These are phyloP conservation scores for Bombus balteatus DNA, from an alignment of 1,140 invertebrate genomes.

Conservation along the genomic window DNA sequence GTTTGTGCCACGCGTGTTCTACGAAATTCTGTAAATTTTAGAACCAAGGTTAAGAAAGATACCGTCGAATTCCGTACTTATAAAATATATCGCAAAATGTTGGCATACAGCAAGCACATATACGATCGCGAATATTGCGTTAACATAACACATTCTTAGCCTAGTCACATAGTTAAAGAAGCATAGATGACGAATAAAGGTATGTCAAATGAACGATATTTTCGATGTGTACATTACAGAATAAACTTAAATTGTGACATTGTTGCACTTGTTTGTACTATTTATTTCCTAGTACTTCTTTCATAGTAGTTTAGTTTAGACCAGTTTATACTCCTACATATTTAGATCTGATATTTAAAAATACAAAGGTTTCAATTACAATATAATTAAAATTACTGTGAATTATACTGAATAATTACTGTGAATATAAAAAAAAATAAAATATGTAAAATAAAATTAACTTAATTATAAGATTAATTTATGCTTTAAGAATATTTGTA, in stretches of 20 bases:
- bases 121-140: fast-evolving
- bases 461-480: too few species aligned
- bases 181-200: background rate
- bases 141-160: background rate
- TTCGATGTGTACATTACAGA: background rate
- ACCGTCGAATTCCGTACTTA: background rate
- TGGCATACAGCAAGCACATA: slow-evolving; percentile 22
- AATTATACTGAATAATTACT: too few species aligned
- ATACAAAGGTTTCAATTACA: too few species aligned
- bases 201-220: background rate
- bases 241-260: background rate
- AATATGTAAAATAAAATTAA: too few species aligned
- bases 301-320: background rate
- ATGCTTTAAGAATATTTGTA: too few species aligned
- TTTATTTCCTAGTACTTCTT: background rate
- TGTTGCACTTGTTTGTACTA: background rate
- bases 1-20: background rate
- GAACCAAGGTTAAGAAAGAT: slow-evolving; percentile 16
- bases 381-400: too few species aligned
- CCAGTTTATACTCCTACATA: too few species aligned
- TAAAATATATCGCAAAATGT: slow-evolving; percentile 20
- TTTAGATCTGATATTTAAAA: too few species aligned
- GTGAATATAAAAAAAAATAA: too few species aligned
- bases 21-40: slow-evolving; percentile 22
- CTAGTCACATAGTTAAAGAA: background rate